These are phyloP conservation scores for Noctua janthina DNA, from an alignment of 2,888 invertebrate species.

Conservation along the genomic window DNA sequence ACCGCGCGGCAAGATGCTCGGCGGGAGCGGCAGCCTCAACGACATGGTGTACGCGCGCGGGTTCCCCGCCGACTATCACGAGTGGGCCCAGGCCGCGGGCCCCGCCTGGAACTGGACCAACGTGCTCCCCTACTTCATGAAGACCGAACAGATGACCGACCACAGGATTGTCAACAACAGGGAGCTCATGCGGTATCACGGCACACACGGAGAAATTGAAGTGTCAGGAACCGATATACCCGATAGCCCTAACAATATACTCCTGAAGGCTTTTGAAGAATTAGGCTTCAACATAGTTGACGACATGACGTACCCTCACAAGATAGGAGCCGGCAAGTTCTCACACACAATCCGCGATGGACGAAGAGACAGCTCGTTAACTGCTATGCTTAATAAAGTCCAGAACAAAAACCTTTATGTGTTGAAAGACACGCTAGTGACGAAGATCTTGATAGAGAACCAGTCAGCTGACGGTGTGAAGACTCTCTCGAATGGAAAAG, in stretches of 20 bases:
- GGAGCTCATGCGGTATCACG: conserved; percentile 77
- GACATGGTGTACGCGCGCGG: conserved; percentile 86
- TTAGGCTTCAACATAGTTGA: conserved; percentile 78
- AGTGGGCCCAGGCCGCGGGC: conserved; percentile 79
- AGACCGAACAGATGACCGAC: conserved; percentile 82
- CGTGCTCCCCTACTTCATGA: conserved; percentile 82
- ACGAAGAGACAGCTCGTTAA: conserved; percentile 78
- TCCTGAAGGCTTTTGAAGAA: conserved; percentile 79
- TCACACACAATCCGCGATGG: conserved; percentile 82
- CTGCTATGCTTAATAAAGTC: conserved; percentile 77
- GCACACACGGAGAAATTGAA: conserved; percentile 79
- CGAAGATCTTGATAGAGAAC: conserved; percentile 77
- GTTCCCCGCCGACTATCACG: conserved; percentile 81
- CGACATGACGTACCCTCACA: conserved; percentile 83
- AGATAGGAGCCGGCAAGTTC: conserved; percentile 81
- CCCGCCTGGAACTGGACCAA: conserved; percentile 80
- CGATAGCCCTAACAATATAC: conserved; percentile 68
- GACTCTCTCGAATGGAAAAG: conserved; percentile 66
- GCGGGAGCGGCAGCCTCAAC: conserved; percentile 83
- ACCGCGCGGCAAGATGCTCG: conserved; percentile 83
- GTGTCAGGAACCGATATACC: conserved; percentile 75
- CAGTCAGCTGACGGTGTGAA: conserved; percentile 75
- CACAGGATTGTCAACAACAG: conserved; percentile 75
- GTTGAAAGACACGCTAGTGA: conserved; percentile 76
- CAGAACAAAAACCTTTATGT: conserved; percentile 74